Percentiles rank a stretch among this genome's conserved stretches.
Conservation (phyloP, 2,888 invertebrate species). For the Eurytoma adleriae region DNA sequence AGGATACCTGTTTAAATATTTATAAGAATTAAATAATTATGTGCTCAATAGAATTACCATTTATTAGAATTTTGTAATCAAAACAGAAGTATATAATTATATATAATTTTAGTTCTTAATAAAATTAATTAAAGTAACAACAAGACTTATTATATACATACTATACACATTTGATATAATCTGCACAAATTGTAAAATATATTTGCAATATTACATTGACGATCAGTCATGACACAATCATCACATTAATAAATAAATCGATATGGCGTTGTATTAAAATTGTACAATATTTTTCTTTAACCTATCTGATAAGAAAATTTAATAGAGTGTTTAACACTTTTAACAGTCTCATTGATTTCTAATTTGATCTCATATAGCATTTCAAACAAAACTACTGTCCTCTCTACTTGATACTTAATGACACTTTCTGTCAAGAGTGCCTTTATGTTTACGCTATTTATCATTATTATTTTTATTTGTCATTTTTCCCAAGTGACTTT, state of each 20-base stretch:
- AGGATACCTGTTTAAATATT: too few species aligned
- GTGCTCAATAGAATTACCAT: not conserved
- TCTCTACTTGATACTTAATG: constrained; percentile 35
- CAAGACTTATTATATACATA: constrained; percentile 49
- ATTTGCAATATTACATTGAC: constrained; percentile 33
- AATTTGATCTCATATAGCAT: constrained; percentile 43
- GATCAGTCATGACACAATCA: constrained; percentile 48
- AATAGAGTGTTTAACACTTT: constrained; percentile 49
- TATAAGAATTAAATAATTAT: too few species aligned
- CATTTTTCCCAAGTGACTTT: constrained; percentile 20
- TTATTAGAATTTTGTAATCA: constrained; percentile 54
- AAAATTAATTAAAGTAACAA: constrained; percentile 54
- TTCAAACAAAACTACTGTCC: constrained; percentile 41
- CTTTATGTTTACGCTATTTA: not conserved
- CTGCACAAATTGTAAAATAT: constrained; percentile 32
- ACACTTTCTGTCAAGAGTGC: constrained; percentile 27
- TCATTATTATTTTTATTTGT: constrained; percentile 47
- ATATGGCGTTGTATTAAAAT: constrained; percentile 39
- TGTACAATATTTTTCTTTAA: constrained; percentile 37
- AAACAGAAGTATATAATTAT: constrained; percentile 53
- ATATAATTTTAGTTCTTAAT: constrained; percentile 46
- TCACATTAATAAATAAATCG: constrained; percentile 48
- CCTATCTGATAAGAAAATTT: constrained; percentile 25
- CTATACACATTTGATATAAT: constrained; percentile 47
- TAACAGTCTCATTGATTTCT: constrained; percentile 53